phyloP scores from a whole-genome alignment of 2,888 invertebrate genomes.

The Eurytoma adleriae region DNA sequence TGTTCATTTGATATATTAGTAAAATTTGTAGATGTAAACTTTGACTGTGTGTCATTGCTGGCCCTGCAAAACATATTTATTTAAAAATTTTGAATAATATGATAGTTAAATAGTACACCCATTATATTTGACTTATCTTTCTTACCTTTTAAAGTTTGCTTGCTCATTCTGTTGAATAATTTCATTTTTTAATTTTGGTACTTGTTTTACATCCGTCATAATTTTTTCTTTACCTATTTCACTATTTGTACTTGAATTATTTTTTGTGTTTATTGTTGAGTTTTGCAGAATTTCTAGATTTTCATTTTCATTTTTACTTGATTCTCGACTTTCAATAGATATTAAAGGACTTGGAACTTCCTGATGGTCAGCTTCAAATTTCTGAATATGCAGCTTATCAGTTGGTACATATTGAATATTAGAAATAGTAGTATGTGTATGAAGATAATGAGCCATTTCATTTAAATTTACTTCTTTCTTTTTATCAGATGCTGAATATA shows the following conservation, averaged over 20 bases:
- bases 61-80: slow-evolving; percentile 12
- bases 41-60: not conserved
- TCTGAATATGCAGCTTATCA: slow-evolving; percentile 5
- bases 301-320: not conserved
- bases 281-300: not conserved
- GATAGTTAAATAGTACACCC: not conserved
- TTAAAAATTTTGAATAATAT: not conserved
- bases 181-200: not conserved
- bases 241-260: not conserved
- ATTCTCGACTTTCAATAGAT: slow-evolving; percentile 28
- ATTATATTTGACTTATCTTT: not conserved
- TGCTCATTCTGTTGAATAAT: not conserved
- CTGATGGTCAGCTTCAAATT: not conserved
- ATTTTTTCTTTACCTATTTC: not conserved
- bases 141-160: not conserved
- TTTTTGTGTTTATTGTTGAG: not conserved
- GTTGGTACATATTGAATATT: slow-evolving; percentile 12
- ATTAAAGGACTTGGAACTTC: slow-evolving; percentile 37
- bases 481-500: not conserved
- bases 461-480: slow-evolving; percentile 4
- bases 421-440: slow-evolving; percentile 38
- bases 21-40: not conserved
- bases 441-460: slow-evolving; percentile 24
- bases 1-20: not conserved
- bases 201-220: not conserved